Percentiles rank a stretch among this genome's conserved stretches.
Evolutionary conservation across 2,113 vertebrate species (phyloP).

Genomic region (Myiopsitta monachus): DNA sequence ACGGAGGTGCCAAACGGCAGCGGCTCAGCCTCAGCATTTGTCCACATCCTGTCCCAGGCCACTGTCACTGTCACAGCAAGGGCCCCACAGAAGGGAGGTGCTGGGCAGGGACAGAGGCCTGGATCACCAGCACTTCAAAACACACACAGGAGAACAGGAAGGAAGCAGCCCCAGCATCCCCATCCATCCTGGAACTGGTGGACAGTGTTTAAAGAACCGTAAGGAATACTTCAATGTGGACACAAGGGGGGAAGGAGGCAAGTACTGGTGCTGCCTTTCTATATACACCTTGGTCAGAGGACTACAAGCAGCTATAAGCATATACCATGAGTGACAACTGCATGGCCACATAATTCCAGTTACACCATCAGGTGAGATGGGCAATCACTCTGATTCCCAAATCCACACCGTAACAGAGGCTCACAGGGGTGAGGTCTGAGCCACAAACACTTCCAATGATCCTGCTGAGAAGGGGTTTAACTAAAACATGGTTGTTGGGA

Average conservation of each 20-base stretch:
- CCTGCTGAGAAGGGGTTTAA: rapidly evolving
- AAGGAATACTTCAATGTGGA: too few relatives aligned
- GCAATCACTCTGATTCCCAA: background rate
- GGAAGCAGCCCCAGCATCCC: background rate
- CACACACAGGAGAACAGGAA: background rate
- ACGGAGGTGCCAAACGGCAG: constrained; percentile 17
- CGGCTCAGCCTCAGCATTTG: background rate
- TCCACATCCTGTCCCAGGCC: background rate
- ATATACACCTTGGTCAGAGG: background rate
- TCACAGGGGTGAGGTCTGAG: background rate
- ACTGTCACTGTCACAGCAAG: background rate
- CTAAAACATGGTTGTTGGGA: background rate
- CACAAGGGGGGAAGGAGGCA: background rate
- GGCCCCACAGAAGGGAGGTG: background rate
- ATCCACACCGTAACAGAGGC: background rate
- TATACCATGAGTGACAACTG: rapidly evolving
- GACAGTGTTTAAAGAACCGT: background rate
- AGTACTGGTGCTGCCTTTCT: rapidly evolving
- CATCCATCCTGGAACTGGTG: background rate
- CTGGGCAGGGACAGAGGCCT: background rate
- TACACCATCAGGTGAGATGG: background rate
- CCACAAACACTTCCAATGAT: background rate
- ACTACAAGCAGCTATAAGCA: background rate
- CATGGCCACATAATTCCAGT: background rate
- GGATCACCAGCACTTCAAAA: background rate